Conservation (phyloP, 2,797 vertebrate species). For the Mustela erminea region DNA sequence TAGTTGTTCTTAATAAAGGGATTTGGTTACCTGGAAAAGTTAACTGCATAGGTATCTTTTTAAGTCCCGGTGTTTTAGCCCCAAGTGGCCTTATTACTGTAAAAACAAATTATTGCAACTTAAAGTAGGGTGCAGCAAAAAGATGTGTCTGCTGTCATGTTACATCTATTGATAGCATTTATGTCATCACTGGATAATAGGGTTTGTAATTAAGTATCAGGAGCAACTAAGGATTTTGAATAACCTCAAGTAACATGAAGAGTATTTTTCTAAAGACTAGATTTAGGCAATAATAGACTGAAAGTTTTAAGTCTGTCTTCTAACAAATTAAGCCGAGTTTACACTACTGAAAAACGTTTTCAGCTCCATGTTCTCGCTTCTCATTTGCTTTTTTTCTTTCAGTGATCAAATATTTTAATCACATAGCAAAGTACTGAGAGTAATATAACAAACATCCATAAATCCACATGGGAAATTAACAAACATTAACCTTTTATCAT, state of each 20-base stretch:
- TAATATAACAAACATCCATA: slow-evolving; percentile 10
- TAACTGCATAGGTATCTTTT: slow-evolving; percentile 3
- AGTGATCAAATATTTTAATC: neutral
- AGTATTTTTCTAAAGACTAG: slow-evolving; percentile 35
- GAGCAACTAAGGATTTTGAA: slow-evolving; percentile 17
- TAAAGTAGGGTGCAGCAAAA: neutral
- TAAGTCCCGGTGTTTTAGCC: neutral
- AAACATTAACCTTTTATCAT: slow-evolving; percentile 37
- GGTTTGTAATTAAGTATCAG: neutral
- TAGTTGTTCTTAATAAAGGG: slow-evolving; percentile 54
- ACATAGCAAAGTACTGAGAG: neutral
- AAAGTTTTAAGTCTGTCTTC: slow-evolving; percentile 17
- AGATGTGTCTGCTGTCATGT: neutral
- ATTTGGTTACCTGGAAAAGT: slow-evolving; percentile 35
- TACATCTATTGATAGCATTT: slow-evolving; percentile 28
- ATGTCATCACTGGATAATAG: neutral
- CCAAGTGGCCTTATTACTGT: neutral
- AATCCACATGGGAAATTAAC: neutral
- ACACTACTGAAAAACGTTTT: neutral
- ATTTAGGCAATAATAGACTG: neutral
- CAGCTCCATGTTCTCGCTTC: neutral
- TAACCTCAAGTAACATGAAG: neutral
- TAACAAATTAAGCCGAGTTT: neutral
- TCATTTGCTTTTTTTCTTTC: neutral
- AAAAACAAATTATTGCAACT: slow-evolving; percentile 20